Percentiles rank a stretch among this genome's conserved stretches.
Conservation (phyloP, 2,797 vertebrate genomes). For the Halcyon chelicuti region DNA sequence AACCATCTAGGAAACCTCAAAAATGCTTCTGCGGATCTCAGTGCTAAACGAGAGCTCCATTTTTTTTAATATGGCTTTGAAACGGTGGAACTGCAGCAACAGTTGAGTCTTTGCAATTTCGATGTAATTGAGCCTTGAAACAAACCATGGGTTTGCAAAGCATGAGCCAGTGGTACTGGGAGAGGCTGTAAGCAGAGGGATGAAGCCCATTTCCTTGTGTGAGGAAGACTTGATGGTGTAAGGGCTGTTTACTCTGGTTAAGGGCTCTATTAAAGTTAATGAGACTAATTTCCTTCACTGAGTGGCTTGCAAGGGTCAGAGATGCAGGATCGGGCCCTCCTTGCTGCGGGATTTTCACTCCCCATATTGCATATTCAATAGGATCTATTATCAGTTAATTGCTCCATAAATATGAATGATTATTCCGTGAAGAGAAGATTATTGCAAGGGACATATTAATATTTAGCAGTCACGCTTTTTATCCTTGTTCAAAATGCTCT, state of each 20-base stretch:
- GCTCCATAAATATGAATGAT: background rate
- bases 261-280: background rate
- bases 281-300: background rate
- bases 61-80: background rate
- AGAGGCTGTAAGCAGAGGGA: background rate
- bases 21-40: background rate
- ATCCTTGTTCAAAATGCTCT: background rate
- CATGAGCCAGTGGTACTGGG: background rate
- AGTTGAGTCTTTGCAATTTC: background rate
- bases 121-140: background rate
- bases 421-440: background rate
- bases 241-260: background rate
- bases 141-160: background rate
- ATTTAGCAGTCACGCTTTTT: background rate
- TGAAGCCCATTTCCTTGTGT: background rate
- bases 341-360: background rate
- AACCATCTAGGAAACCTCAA: background rate
- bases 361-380: background rate
- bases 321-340: accelerated
- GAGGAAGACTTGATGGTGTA: background rate
- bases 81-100: background rate
- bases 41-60: background rate
- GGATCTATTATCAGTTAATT: background rate
- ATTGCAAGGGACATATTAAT: background rate
- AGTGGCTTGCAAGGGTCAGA: background rate